Evolutionary conservation across 2,888 invertebrate species (phyloP), one percentile per base, ranked within the genome.

Genomic region (Nephrotoma guestfalica): DNA sequence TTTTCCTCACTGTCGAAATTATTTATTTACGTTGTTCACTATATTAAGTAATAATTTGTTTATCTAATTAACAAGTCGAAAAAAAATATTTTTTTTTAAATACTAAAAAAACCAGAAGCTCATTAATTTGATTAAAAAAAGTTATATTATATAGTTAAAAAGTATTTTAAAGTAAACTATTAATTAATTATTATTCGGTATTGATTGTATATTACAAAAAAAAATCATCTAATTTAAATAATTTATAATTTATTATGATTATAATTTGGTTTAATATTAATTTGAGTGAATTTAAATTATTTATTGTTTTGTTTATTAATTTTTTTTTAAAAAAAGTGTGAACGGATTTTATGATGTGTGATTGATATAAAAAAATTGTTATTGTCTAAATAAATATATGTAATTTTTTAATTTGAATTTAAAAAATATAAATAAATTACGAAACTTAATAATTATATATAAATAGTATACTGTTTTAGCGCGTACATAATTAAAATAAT

Each of bases 381-480:
- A 84, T 84, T 84, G 84, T 84, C 84, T 84, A 84, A 84, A 41
- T 84, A 84, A 84, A 41, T 84, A 84, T 84, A 71, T 84, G 84
- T 84, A 84, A 84, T 84, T 84, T 84, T 71, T 71, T 71, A 71
- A 71, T 71, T 71, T 71, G 18, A 51, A 71, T 71, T 71, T 71
- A 71, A 71, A 71, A 71, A 71, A 71, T 71, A 71, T 71, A 71
- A 71, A 71, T 71, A 71, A 71, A 11, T 51, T 51, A 51, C 4
- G 18, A 71, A 71, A 71, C 1, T 15, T 57, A 15, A 47, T 9
- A 2, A 18, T 30, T 2, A 71, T 11, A 30, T 30, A 30, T 30
- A 2, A 47, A 1, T 0, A 18, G 30, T 30, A 30, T 30, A 30
- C 18, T 30, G 30, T 71, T 71, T 57, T 71, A 71, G 11, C 71